A percentile compares a stretch with the other conserved stretches of the same genome.
Conservation (phyloP, 2,797 vertebrate species). For the Vireo griseus region DNA sequence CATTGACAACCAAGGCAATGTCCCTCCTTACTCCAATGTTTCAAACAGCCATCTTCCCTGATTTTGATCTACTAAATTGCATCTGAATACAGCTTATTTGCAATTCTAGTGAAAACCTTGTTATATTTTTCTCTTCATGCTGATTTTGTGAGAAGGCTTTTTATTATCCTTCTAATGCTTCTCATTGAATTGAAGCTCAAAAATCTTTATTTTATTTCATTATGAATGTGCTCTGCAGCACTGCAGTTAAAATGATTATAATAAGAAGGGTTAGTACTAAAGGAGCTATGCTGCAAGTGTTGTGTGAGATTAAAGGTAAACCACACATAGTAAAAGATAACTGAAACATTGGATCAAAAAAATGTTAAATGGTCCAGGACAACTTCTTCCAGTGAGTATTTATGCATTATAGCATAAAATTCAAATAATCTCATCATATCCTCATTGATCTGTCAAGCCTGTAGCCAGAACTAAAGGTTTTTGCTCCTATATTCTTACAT, state of each 20-base stretch:
- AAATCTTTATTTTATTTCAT: neutral
- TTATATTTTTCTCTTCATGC: neutral
- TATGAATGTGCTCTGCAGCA: neutral
- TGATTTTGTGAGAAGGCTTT: neutral
- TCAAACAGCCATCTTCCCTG: neutral
- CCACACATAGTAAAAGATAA: neutral
- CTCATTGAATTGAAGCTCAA: neutral
- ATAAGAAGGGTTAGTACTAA: neutral
- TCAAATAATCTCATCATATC: neutral
- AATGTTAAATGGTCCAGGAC: neutral
- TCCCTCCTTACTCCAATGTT: neutral
- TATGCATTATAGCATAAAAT: neutral
- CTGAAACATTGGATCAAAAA: neutral
- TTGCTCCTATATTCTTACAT: neutral
- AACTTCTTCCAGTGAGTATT: neutral
- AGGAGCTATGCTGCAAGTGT: neutral
- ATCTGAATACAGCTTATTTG: neutral
- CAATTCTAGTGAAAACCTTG: neutral
- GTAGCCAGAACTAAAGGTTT: neutral
- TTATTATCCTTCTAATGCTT: neutral
- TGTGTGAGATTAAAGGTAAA: neutral
- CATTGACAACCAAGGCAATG: neutral
- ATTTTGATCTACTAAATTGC: neutral
- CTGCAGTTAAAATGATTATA: neutral
- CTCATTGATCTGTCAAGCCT: neutral